Percentiles rank a stretch among this genome's conserved stretches.
Evolutionary conservation across 1,140 invertebrate species (phyloP).

Genomic region (Cephus cinctus): DNA sequence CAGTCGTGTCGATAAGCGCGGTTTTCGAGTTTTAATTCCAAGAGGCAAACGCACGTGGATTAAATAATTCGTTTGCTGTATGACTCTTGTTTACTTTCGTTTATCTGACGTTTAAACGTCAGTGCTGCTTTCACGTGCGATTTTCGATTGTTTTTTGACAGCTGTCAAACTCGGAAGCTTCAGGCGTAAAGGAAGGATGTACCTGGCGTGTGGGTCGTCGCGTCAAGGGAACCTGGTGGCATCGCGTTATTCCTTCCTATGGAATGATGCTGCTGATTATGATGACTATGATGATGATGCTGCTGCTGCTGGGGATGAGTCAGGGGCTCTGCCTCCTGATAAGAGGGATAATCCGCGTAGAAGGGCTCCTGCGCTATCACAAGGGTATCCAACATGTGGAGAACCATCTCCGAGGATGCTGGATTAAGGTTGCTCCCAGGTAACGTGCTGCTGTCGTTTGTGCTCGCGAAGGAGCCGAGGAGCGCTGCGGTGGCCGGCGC

Average conservation of each 20-base stretch:
- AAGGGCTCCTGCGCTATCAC: constrained; percentile 51
- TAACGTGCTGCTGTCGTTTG: constrained; percentile 6
- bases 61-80: no score
- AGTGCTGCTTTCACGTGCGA: no score
- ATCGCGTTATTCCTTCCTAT: constrained; percentile 28
- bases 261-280: constrained; percentile 22
- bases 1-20: no score
- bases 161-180: not conserved
- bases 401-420: constrained; percentile 51
- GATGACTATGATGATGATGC: constrained; percentile 30
- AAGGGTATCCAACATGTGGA: constrained; percentile 52
- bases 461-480: constrained; percentile 23
- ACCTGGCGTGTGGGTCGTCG: constrained; percentile 55
- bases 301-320: constrained; percentile 34
- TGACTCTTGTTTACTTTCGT: no score
- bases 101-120: no score
- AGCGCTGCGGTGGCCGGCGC: constrained; percentile 39
- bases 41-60: no score
- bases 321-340: constrained; percentile 45
- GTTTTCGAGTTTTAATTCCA: no score
- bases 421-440: constrained; percentile 1
- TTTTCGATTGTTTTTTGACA: no score
- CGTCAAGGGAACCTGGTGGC: constrained; percentile 46
- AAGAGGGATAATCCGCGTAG: constrained; percentile 53
- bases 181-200: constrained; percentile 9